Percentiles rank a stretch among this genome's conserved stretches.
Evolutionary conservation across 2,113 vertebrate species (phyloP).

Genomic region (Regulus satrapa): DNA sequence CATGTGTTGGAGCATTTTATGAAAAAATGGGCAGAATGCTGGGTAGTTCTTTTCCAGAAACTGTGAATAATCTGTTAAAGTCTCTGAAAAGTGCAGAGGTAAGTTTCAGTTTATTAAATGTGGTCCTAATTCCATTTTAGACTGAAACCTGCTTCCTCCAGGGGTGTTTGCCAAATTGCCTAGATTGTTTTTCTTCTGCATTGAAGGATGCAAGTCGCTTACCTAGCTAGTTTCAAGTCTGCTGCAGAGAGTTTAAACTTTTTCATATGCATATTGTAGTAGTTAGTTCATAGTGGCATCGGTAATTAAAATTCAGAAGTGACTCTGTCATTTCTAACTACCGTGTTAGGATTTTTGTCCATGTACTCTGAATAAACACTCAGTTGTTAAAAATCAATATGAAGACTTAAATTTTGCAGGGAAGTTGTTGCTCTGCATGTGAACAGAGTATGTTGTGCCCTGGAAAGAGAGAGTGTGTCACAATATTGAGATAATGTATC

Average conservation of each 20-base stretch:
- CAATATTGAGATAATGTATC: neutral
- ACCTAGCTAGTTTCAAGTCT: neutral
- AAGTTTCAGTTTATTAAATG: neutral
- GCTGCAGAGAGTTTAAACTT: neutral
- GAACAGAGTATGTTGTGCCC: neutral
- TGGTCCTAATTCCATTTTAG: neutral
- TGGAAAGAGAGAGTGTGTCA: neutral
- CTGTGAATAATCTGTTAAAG: slow-evolving; percentile 95
- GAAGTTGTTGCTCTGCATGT: neutral
- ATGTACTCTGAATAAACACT: neutral
- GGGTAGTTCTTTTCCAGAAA: slow-evolving; percentile 97
- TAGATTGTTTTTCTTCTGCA: neutral
- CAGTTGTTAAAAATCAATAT: neutral
- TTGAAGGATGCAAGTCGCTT: neutral
- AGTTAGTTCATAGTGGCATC: neutral
- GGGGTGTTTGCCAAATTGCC: neutral
- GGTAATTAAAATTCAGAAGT: neutral
- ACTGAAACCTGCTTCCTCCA: neutral
- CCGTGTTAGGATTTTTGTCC: neutral
- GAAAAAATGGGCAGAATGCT: slow-evolving; percentile 98
- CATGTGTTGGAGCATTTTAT: slow-evolving; percentile 97
- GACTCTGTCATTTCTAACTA: neutral
- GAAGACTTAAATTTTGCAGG: neutral
- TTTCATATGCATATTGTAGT: neutral
- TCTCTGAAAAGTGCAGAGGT: slow-evolving; percentile 97